Base-by-base conservation (phyloP, 1,140 invertebrate species). In the Oryctes rhinoceros region DNA sequence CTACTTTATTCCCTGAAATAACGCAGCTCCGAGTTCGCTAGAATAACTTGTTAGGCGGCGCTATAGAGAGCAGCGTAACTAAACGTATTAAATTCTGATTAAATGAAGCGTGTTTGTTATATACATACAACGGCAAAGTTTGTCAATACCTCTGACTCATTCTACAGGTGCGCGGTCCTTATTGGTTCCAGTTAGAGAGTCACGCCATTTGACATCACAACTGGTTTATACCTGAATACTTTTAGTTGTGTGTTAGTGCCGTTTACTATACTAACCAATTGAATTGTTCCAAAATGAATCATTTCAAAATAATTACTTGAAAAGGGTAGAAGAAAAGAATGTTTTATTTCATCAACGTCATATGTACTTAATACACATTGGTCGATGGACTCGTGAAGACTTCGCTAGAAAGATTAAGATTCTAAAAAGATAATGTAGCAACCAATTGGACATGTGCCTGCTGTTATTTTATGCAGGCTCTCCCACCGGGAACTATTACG, bases 81-180 rank as follows among this genome's bases (percentile, higher is more conserved):
- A 44, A 44, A 44, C 9, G 39, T 44, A 44, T 44, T 44, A 44
- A 44, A 44, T 44, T 44, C 1, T 44, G 5, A 10, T 44, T 53
- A 18, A 53, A 53, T 53, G n/a, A 53, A 13, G n/a, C 49, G 49
- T 53, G 49, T 53, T 53, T 53, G 49, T 44, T 44, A 44, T 44
- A 44, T 48, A n/a, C 3, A 53, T 53, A 13, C 49, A 53, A 53
- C 49, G n/a, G n/a, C n/a, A 53, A 53, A 53, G 13, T 53, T 53
- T 53, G 49, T 53, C 49, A 53, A 53, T 53, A 53, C n/a, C 49
- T 53, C 49, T 53, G 49, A 53, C 49, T 53, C 49, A 53, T 13
- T 53, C n/a, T 53, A 15, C 49, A 53, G 49, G 49, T 53, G 49
- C 49, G 49, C 49, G 49, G 13, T 53, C 49, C 49, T 53, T 53